Conservation (phyloP, 2,797 vertebrate genomes). For the Amblyopsis hoosieri region DNA sequence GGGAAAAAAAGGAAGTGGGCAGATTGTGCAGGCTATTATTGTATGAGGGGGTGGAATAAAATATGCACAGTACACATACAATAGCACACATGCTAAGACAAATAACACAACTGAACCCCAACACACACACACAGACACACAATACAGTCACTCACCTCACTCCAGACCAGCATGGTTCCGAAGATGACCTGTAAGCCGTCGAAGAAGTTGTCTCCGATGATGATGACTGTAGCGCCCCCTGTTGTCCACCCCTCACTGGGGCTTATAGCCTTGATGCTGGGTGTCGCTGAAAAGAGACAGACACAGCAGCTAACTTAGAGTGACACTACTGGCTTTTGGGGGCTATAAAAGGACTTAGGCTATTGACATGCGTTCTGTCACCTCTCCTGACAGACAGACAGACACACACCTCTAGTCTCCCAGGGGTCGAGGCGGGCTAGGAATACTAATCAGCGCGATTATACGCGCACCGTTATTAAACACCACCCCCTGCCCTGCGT, state of each 20-base stretch:
- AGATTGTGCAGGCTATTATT: conserved; percentile 10
- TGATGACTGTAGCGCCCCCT: conserved; percentile 91
- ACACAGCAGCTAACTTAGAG: conserved; percentile 45
- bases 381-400: neutral
- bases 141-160: conserved; percentile 79
- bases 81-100: neutral
- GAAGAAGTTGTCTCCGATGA: conserved; percentile 95
- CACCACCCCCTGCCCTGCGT: conserved; percentile 87
- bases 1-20: conserved; percentile 31
- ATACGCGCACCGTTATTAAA: conserved; percentile 97
- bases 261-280: conserved; percentile 94
- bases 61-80: neutral
- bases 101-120: neutral
- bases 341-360: conserved; percentile 37
- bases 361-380: conserved; percentile 6
- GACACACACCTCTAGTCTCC: conserved; percentile 67
- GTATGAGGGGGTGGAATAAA: neutral
- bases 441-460: conserved; percentile 99
- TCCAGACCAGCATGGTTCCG: conserved; percentile 92
- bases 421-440: conserved; percentile 85
- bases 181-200: conserved; percentile 92
- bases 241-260: conserved; percentile 96
- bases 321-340: conserved; percentile 1
- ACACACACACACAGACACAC: neutral
- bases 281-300: conserved; percentile 80